Percentiles rank a stretch among this genome's conserved stretches.
Evolutionary conservation across 2,888 invertebrate species (phyloP).

Genomic region (Cyrtodaria siliqua): DNA sequence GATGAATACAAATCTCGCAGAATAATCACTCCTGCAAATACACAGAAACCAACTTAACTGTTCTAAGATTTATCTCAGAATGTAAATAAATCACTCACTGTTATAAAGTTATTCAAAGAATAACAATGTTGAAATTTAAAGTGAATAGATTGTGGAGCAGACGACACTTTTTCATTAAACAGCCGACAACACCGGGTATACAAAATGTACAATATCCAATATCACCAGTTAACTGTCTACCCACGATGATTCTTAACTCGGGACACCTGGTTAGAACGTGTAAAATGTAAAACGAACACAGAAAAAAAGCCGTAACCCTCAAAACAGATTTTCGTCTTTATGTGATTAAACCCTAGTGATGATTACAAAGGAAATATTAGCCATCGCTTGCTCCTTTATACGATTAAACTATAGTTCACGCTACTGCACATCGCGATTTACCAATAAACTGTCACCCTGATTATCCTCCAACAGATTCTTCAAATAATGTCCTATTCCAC

Average conservation of each 20-base stretch:
- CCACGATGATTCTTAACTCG: conserved; percentile 22
- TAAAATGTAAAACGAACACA: not conserved
- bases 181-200: not conserved
- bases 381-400: conserved; percentile 17
- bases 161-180: conserved; percentile 14
- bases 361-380: conserved; percentile 50
- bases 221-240: conserved; percentile 28
- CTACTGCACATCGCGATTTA: conserved; percentile 41
- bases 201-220: conserved; percentile 20
- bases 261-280: conserved; percentile 34
- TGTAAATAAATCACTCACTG: conserved; percentile 9
- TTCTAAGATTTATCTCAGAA: not conserved
- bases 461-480: conserved; percentile 27
- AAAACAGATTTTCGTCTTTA: conserved; percentile 24
- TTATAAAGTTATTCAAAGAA: not conserved
- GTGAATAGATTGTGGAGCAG: conserved; percentile 10
- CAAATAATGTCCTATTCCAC: conserved; percentile 9
- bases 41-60: not conserved
- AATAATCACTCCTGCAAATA: not conserved
- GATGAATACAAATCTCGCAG: not conserved
- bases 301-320: conserved; percentile 4
- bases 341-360: conserved; percentile 35
- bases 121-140: too few relatives aligned
- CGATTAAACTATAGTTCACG: conserved; percentile 40
- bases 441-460: conserved; percentile 44